phyloP scores from a whole-genome alignment of 2,113 vertebrate species.

The Furnarius figulus region DNA sequence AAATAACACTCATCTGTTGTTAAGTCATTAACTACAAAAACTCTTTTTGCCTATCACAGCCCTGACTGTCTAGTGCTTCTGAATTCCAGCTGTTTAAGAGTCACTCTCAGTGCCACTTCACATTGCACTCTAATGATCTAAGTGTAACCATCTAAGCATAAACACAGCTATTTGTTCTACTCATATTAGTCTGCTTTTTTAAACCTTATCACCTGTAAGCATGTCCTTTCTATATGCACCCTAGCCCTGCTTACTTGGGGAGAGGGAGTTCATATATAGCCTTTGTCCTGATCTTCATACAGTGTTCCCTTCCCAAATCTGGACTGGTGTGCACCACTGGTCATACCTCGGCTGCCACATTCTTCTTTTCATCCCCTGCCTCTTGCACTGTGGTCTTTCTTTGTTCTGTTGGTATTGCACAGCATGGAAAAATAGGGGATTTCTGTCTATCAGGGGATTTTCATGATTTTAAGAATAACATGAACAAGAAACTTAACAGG shows the following conservation, averaged over 20 bases:
- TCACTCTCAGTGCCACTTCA: neutral
- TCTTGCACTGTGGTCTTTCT: neutral
- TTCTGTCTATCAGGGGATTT: neutral
- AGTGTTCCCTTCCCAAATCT: neutral
- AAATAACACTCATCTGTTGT: neutral
- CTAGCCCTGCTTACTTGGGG: neutral
- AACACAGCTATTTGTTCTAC: neutral
- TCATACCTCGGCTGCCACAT: rapidly evolving
- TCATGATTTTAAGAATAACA: neutral
- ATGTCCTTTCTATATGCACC: neutral
- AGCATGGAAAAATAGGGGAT: neutral
- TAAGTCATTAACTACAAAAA: neutral
- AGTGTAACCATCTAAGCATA: neutral
- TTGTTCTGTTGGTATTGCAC: rapidly evolving
- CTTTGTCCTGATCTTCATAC: neutral
- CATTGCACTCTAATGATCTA: neutral
- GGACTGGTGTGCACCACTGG: neutral
- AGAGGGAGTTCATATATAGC: neutral
- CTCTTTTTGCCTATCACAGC: neutral
- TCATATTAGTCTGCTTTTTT: neutral
- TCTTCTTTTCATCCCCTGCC: neutral
- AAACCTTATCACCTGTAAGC: neutral
- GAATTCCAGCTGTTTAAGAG: neutral
- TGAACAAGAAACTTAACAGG: neutral
- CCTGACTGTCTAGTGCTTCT: neutral